Evolutionary conservation across 2,113 vertebrate genomes (phyloP).

Genomic region (Aegotheles bennettii): DNA sequence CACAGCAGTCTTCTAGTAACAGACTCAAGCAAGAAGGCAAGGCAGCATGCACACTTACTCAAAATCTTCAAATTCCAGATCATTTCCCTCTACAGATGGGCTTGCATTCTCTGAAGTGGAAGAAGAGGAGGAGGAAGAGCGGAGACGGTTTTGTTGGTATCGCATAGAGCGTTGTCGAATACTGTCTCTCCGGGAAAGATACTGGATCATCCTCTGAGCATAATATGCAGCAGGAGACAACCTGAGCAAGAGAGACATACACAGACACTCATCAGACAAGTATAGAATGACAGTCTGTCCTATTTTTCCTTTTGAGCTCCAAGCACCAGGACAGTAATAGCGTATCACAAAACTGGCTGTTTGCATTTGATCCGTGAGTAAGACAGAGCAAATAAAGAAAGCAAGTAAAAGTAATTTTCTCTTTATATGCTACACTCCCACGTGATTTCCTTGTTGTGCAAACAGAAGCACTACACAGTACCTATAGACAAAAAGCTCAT

Average conservation of each 20-base stretch:
- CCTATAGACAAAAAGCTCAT: background rate
- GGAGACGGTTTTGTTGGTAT: constrained; percentile 94
- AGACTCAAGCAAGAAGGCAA: background rate
- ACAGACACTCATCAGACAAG: background rate
- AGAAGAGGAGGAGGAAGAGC: constrained; percentile 85
- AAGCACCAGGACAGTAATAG: background rate
- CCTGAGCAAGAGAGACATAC: constrained; percentile 70
- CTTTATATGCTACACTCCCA: background rate
- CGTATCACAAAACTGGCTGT: background rate
- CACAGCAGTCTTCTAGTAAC: background rate
- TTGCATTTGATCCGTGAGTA: background rate
- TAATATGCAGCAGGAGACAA: constrained; percentile 98
- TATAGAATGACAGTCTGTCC: background rate
- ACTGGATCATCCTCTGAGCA: constrained; percentile 99
- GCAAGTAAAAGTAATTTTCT: background rate
- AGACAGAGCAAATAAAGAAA: background rate
- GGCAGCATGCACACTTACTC: constrained; percentile 81
- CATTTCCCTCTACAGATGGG: constrained; percentile 86
- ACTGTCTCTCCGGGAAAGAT: constrained; percentile 95
- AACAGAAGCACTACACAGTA: background rate
- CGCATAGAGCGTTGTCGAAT: constrained; percentile 95
- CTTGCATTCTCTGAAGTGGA: constrained; percentile 79
- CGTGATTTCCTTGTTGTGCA: background rate
- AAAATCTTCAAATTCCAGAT: constrained; percentile 96
- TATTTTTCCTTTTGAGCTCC: background rate